Conservation (phyloP, 1,140 invertebrate species). For the Gryllus bimaculatus region DNA sequence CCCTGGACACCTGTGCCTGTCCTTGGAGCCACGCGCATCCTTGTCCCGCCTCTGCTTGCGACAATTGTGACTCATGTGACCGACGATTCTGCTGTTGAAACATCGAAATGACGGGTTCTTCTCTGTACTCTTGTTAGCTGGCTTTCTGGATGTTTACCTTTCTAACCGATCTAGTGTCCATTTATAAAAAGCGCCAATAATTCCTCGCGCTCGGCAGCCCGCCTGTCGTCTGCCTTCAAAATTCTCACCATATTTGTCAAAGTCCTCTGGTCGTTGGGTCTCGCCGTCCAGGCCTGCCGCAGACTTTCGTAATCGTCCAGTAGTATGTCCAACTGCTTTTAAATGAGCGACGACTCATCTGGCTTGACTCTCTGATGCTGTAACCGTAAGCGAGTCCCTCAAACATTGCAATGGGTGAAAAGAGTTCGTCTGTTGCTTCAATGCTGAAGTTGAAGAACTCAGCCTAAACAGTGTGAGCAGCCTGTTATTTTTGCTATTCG, state of each 20-base stretch:
- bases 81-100: too few relatives aligned
- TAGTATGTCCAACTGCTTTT: background rate
- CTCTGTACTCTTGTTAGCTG: too few relatives aligned
- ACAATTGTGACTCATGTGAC: too few relatives aligned
- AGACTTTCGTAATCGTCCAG: background rate
- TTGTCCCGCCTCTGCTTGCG: too few relatives aligned
- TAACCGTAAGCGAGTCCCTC: background rate
- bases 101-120: too few relatives aligned
- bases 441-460: background rate
- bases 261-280: background rate
- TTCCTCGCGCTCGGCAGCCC: too few relatives aligned
- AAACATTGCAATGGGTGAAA: background rate
- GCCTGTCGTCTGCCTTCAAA: background rate
- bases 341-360: background rate
- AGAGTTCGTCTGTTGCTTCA: background rate
- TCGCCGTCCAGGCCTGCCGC: background rate
- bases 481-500: background rate
- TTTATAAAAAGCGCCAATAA: too few relatives aligned
- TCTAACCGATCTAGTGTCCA: too few relatives aligned
- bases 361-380: background rate
- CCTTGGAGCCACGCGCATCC: too few relatives aligned
- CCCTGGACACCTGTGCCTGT: too few relatives aligned
- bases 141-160: too few relatives aligned
- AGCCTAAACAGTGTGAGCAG: background rate
- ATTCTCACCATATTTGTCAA: background rate